Evolutionary conservation across 1,140 invertebrate species (phyloP).

Genomic region (Pseudachorutes palmiensis): DNA sequence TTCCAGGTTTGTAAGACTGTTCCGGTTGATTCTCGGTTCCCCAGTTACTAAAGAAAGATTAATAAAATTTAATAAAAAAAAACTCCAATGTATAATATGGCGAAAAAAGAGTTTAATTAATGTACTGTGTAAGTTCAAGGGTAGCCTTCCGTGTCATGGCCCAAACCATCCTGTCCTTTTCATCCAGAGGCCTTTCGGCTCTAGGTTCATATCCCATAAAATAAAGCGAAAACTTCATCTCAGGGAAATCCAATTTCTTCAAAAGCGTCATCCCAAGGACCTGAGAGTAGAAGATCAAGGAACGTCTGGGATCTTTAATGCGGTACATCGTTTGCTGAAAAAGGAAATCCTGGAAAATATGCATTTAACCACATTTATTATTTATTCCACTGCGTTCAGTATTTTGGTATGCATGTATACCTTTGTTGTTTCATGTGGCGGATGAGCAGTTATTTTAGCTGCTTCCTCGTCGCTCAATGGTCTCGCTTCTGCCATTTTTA

Average conservation of each 20-base stretch:
- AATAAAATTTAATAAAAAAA: constrained; percentile 15
- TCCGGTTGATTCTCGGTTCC: constrained; percentile 77
- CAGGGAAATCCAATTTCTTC: constrained; percentile 78
- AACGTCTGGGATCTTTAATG: constrained; percentile 80
- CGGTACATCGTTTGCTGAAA: constrained; percentile 95
- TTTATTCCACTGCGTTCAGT: neutral
- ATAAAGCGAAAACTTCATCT: constrained; percentile 82
- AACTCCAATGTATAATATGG: neutral
- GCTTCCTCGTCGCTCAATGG: constrained; percentile 27
- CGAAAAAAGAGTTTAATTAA: too few relatives aligned
- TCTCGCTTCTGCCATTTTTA: too few relatives aligned
- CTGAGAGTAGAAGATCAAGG: constrained; percentile 80
- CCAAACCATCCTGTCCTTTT: constrained; percentile 61
- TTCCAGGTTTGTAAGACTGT: constrained; percentile 78
- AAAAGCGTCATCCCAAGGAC: constrained; percentile 84
- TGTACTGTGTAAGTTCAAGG: constrained; percentile 85
- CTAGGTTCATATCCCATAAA: constrained; percentile 85
- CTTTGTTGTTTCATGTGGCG: constrained; percentile 54
- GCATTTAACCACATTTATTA: neutral
- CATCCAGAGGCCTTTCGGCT: constrained; percentile 62
- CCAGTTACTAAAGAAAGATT: constrained; percentile 75
- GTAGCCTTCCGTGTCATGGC: constrained; percentile 75
- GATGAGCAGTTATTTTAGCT: constrained; percentile 12
- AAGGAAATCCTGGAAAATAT: constrained; percentile 61
- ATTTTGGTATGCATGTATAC: constrained; percentile 40